Base-by-base conservation (phyloP, 1,140 invertebrate genomes). In the Sipha flava region DNA sequence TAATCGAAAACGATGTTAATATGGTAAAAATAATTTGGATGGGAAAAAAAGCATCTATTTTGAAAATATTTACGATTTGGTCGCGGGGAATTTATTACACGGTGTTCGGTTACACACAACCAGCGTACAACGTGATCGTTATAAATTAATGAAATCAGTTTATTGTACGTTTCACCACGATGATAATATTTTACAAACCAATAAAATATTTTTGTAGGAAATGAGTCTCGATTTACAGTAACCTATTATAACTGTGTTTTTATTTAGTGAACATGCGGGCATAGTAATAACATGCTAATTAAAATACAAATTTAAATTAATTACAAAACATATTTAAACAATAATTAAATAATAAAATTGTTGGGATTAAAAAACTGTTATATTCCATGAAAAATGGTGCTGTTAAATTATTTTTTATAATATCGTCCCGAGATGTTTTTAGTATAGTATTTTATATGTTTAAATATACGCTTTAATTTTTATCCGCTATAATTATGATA, bases 291-390 rank as follows among this genome's bases (percentile, higher is more conserved):
- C 16, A 29, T 70, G 34, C 43, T 70, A 45, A 70, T 70, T 70
- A n/a, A 70, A 47, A 70, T 47, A 70, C 40, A 16, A 70, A 70
- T 47, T 70, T 29, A 45, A 68, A 47, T 70, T 70, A 70, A 70
- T 66, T 47, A 70, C 23, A 7, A 47, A 70, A 45, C 66, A 23
- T 47, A 29, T 47, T 29, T 31, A n/a, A 26, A n/a, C 66, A n/a
- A 40, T 40, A 40, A 47, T 59, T 31, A 31, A 59, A 59, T 26
- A 26, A 31, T 29, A 43, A 70, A 70, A 70, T 70, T 70, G n/a
- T 47, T 47, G 40, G 66, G 66, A 43, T 70, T 70, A 70, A 70
- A 70, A 47, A 70, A 70, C 43, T 29, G 21, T 26, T n/a, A 45
- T 21, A 12, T 64, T 21, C n/a, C 34, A 37, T n/a, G 47, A 49